A percentile compares a stretch with the other conserved stretches of the same genome.
phyloP scores from a whole-genome alignment of 2,888 invertebrate genomes.

The Pyrrhia umbra region DNA sequence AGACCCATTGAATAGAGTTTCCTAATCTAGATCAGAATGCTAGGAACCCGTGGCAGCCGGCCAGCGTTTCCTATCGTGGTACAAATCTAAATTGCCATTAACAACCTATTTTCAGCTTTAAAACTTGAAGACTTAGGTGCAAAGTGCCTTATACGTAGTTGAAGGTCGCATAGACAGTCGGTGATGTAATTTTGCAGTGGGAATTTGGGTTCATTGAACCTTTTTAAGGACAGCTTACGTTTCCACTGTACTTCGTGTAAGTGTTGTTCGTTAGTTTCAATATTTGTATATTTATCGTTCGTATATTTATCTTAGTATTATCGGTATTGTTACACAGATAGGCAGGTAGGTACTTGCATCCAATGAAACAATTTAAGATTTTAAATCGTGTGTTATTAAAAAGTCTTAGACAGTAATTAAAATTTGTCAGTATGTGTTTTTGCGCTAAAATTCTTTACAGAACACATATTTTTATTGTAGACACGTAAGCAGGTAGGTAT shows the following conservation, averaged over 20 bases:
- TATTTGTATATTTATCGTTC: background rate
- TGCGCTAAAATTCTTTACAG: too few species aligned
- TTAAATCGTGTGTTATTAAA: too few species aligned
- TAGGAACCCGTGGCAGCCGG: conserved; percentile 66
- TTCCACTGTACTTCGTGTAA: conserved; percentile 28
- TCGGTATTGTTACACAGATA: background rate
- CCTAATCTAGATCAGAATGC: conserved; percentile 30
- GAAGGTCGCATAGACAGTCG: conserved; percentile 61
- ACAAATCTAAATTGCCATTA: conserved; percentile 10
- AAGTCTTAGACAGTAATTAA: background rate
- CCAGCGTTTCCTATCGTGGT: conserved; percentile 68
- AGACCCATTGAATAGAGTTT: conserved; percentile 22
- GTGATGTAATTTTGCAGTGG: conserved; percentile 68
- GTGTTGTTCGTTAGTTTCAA: conserved; percentile 11
- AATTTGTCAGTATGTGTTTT: background rate
- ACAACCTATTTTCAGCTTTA: conserved; percentile 63
- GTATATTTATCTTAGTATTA: background rate
- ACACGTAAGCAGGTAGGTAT: background rate
- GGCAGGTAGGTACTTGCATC: background rate
- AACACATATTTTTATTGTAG: too few species aligned
- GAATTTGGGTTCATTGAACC: conserved; percentile 63
- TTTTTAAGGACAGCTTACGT: conserved; percentile 55
- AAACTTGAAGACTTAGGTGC: conserved; percentile 16
- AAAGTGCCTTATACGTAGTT: conserved; percentile 40
- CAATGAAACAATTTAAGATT: background rate